Evolutionary conservation across 2,888 invertebrate genomes (phyloP).

Genomic region (Acronicta psi): DNA sequence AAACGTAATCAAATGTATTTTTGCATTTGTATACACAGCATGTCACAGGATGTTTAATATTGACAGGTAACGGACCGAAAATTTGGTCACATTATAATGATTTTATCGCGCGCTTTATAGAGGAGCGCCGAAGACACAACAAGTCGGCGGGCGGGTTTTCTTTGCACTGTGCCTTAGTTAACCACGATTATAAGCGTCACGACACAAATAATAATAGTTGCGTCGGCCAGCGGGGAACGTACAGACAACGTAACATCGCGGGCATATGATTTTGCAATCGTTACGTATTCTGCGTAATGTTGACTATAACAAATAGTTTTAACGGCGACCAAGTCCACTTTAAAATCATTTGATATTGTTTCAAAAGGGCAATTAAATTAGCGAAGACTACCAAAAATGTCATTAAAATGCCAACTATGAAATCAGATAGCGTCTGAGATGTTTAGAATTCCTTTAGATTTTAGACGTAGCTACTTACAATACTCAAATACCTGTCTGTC

Average conservation of each 20-base stretch:
- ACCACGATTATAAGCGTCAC: conserved; percentile 56
- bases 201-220: conserved; percentile 56
- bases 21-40: neutral
- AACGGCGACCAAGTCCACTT: conserved; percentile 7
- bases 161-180: conserved; percentile 56
- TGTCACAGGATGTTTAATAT: neutral
- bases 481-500: too few relatives aligned
- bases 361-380: conserved; percentile 4
- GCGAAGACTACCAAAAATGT: conserved; percentile 1
- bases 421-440: too few relatives aligned
- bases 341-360: neutral
- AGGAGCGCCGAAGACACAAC: conserved; percentile 37
- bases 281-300: conserved; percentile 46
- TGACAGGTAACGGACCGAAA: neutral
- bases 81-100: neutral
- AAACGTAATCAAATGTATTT: conserved; percentile 1
- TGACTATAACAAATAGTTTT: conserved; percentile 53
- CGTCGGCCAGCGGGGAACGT: conserved; percentile 35
- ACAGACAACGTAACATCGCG: conserved; percentile 36
- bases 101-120: conserved; percentile 7
- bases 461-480: too few relatives aligned
- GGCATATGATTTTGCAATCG: conserved; percentile 49
- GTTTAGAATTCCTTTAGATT: too few relatives aligned
- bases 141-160: conserved; percentile 40
- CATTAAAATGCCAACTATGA: too few relatives aligned